phyloP scores from a whole-genome alignment of 2,888 invertebrate species.

The Hypomecis punctinalis region DNA sequence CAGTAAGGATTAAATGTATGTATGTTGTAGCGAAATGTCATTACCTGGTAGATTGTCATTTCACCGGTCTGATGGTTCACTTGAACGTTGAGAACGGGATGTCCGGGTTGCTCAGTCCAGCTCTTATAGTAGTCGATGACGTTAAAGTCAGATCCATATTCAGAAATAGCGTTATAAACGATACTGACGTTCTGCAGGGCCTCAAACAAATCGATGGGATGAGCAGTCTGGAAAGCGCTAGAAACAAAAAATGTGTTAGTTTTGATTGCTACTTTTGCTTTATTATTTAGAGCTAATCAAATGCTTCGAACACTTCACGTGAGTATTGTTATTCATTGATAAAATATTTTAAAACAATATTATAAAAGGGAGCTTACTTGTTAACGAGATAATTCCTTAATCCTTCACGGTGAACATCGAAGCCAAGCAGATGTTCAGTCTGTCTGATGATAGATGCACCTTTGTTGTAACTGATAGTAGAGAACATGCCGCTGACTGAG shows the following conservation, averaged over 20 bases:
- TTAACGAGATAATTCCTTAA: constrained; percentile 82
- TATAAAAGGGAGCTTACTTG: constrained; percentile 66
- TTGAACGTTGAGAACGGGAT: constrained; percentile 84
- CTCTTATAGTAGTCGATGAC: constrained; percentile 71
- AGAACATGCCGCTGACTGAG: constrained; percentile 87
- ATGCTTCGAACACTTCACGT: not conserved
- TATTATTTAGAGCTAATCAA: too few species aligned
- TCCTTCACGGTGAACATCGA: constrained; percentile 78
- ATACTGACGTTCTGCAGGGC: constrained; percentile 68
- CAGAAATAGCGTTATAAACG: constrained; percentile 54
- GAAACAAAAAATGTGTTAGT: constrained; percentile 6
- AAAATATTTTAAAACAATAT: too few species aligned
- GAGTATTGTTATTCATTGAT: not conserved
- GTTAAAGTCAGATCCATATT: constrained; percentile 69
- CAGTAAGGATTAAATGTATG: not conserved
- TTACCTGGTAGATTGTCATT: constrained; percentile 77
- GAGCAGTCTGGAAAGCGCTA: constrained; percentile 70
- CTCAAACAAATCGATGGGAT: constrained; percentile 80
- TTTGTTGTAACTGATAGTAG: constrained; percentile 88
- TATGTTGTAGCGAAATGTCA: not conserved
- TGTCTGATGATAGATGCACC: constrained; percentile 88
- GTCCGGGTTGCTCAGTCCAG: constrained; percentile 86
- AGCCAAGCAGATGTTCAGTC: constrained; percentile 87
- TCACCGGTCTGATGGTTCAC: constrained; percentile 73
- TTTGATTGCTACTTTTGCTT: too few species aligned